Conservation (phyloP, 2,888 invertebrate species). For the Tenthredo scrophulariae region DNA sequence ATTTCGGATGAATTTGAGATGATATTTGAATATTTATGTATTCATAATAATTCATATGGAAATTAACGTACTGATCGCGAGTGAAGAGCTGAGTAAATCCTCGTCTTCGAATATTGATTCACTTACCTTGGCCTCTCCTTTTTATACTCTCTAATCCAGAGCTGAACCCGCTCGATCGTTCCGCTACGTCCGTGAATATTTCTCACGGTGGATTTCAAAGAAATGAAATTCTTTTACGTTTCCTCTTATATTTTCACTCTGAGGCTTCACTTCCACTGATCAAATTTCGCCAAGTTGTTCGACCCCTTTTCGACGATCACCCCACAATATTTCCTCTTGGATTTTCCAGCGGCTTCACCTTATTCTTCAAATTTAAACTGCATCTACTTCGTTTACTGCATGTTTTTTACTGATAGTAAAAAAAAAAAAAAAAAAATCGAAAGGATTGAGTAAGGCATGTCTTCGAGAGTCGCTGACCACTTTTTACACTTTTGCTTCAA, state of each 20-base stretch:
- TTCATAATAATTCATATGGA: background rate
- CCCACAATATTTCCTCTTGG: background rate
- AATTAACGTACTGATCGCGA: background rate
- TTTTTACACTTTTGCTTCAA: background rate
- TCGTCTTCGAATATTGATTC: background rate
- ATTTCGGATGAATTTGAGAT: background rate
- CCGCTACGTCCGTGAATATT: background rate
- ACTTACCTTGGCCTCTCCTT: constrained; percentile 15
- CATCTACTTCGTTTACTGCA: background rate
- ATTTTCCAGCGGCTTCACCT: background rate
- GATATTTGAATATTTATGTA: background rate
- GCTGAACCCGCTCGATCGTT: background rate
- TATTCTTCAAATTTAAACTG: background rate
- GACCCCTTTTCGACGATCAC: background rate
- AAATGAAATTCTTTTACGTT: background rate
- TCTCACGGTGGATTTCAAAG: background rate
- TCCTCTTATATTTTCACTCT: background rate
- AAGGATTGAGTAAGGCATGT: background rate
- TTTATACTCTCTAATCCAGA: background rate
- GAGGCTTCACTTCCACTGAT: background rate
- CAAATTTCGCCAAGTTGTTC: background rate
- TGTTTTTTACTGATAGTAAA: background rate
- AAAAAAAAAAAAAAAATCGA: background rate
- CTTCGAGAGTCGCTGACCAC: background rate
- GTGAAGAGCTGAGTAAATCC: background rate